Conservation (phyloP, 1,140 invertebrate genomes). For the Stegodyphus mimosarum region DNA sequence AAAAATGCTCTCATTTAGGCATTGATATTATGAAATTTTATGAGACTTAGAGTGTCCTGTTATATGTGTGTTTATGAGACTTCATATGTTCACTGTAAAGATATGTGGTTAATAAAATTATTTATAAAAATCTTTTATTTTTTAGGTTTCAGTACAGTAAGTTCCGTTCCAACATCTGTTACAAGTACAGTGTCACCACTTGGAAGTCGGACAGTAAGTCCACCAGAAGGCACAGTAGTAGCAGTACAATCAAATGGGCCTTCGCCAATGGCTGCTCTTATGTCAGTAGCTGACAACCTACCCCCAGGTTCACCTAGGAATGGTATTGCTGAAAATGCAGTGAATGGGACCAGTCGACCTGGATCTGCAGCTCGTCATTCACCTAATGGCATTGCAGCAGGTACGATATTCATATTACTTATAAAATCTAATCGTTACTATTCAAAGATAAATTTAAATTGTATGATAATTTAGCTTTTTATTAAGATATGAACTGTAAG, state of each 20-base stretch:
- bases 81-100: too few species aligned
- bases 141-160: conserved; percentile 47
- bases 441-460: too few species aligned
- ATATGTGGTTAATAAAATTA: too few species aligned
- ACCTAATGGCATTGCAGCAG: conserved; percentile 36
- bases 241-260: conserved; percentile 41
- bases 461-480: too few species aligned
- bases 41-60: too few species aligned
- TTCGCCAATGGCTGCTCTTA: conserved; percentile 60
- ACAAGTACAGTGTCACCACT: conserved; percentile 36
- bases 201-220: conserved; percentile 32
- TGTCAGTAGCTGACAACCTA: conserved; percentile 60
- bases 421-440: background rate
- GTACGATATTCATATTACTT: background rate
- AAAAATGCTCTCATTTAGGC: too few species aligned
- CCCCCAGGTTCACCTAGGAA: conserved; percentile 56
- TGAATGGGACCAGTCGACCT: conserved; percentile 55
- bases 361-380: conserved; percentile 58
- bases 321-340: conserved; percentile 15
- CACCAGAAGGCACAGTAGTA: conserved; percentile 49
- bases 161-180: conserved; percentile 43
- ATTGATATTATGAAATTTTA: too few species aligned
- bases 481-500: too few species aligned
- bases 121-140: background rate
- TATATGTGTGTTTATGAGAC: too few species aligned